Evolutionary conservation across 2,888 invertebrate genomes (phyloP).

Genomic region (Euphydryas editha): DNA sequence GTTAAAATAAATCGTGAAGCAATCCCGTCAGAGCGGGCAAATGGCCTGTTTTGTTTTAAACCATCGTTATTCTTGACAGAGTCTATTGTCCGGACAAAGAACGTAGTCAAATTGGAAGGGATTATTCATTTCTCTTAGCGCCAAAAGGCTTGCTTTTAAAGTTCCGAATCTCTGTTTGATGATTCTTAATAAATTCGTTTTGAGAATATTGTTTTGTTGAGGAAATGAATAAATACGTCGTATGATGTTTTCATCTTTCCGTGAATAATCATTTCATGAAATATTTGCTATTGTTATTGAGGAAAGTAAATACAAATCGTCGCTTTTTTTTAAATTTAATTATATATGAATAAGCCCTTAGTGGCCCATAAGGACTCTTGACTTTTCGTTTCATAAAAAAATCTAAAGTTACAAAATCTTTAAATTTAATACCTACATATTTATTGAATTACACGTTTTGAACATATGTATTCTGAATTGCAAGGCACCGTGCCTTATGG

Average conservation of each 20-base stretch:
- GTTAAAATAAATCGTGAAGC: constrained; percentile 45
- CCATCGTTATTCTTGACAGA: constrained; percentile 77
- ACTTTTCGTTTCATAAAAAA: no score
- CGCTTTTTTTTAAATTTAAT: no score
- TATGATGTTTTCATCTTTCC: constrained; percentile 1
- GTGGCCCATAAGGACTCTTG: no score
- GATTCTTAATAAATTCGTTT: constrained; percentile 63
- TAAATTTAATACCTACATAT: no score
- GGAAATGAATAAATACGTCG: constrained; percentile 4
- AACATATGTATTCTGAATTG: no score
- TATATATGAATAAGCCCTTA: no score
- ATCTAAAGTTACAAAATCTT: no score
- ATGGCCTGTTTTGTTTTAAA: constrained; percentile 77
- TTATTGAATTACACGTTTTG: no score
- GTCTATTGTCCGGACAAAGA: constrained; percentile 71
- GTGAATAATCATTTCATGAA: neutral
- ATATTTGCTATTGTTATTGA: neutral
- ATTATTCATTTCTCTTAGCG: constrained; percentile 72
- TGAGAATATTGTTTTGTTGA: neutral
- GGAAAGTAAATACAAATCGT: no score
- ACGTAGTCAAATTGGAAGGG: constrained; percentile 69
- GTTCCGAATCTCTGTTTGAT: constrained; percentile 61
- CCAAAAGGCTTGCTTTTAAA: constrained; percentile 54
- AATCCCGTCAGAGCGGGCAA: constrained; percentile 50
- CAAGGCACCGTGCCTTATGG: no score